phyloP scores from a whole-genome alignment of 2,797 vertebrate species.

The Emydoidea blandingii region DNA sequence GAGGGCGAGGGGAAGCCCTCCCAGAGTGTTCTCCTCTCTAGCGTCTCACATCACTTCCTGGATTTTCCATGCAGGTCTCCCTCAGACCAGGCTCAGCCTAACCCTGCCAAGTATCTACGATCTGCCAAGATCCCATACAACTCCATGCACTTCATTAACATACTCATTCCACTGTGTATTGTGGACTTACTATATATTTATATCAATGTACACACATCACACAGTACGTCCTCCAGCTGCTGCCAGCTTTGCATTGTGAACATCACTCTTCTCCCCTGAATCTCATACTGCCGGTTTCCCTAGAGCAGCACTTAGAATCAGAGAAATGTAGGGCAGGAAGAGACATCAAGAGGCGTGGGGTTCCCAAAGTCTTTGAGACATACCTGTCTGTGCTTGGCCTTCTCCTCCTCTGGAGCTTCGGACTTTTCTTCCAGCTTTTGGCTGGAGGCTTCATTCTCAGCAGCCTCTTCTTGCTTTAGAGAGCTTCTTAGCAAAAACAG shows the following conservation, averaged over 20 bases:
- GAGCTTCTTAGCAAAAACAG: constrained; percentile 49
- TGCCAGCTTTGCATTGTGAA: rapidly evolving
- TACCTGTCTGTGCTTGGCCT: background rate
- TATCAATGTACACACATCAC: background rate
- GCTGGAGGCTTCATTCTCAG: background rate
- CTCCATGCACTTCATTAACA: background rate
- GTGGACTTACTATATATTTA: background rate
- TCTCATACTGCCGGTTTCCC: background rate
- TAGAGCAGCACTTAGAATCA: no score
- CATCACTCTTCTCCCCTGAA: no score
- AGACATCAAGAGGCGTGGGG: background rate
- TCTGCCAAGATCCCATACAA: background rate
- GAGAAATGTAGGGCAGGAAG: background rate
- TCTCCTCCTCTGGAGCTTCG: background rate
- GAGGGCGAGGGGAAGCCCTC: background rate
- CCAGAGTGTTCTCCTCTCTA: background rate
- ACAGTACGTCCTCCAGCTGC: background rate
- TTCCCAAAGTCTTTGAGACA: background rate
- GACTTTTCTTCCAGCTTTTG: rapidly evolving
- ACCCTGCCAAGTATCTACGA: background rate
- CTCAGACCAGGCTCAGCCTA: background rate
- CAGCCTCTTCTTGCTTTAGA: constrained; percentile 44
- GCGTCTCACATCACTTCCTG: no score
- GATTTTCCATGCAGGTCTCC: background rate
- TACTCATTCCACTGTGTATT: background rate